Conservation (phyloP, 2,113 vertebrate genomes). For the Melanotaenia duboulayi region DNA sequence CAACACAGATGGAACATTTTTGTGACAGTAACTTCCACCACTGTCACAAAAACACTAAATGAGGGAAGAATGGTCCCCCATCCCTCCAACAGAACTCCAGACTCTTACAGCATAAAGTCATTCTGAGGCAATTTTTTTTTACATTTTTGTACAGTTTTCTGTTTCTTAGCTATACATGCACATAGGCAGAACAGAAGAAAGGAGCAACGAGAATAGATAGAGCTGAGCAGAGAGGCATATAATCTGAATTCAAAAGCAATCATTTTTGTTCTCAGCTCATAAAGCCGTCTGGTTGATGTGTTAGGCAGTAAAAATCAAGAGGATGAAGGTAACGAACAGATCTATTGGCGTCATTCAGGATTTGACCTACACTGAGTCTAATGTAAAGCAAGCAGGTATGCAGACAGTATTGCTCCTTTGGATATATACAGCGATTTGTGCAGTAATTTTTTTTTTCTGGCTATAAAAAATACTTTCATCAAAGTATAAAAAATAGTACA, state of each 20-base stretch:
- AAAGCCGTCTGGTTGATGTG: conserved; percentile 70
- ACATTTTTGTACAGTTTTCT: background rate
- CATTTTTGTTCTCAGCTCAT: conserved; percentile 77
- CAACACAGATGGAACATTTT: background rate
- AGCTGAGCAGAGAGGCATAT: conserved; percentile 55
- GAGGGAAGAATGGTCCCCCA: background rate
- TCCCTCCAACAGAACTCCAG: background rate
- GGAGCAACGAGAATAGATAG: conserved; percentile 35
- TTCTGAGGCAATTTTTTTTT: background rate
- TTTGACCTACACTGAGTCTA: conserved; percentile 29
- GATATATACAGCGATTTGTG: background rate
- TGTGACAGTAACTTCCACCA: background rate
- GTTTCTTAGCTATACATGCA: too few relatives aligned
- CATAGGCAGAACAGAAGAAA: conserved; percentile 7
- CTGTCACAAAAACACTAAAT: background rate
- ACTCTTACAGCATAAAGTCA: background rate
- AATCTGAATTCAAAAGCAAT: conserved; percentile 76
- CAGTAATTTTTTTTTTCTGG: too few relatives aligned
- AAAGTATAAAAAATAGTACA: too few relatives aligned
- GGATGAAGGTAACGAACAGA: conserved; percentile 57
- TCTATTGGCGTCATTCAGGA: background rate
- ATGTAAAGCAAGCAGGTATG: background rate
- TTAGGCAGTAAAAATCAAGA: conserved; percentile 60
- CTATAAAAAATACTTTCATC: too few relatives aligned
- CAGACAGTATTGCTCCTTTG: background rate